A percentile compares a stretch with the other conserved stretches of the same genome.
Conservation (phyloP, 2,888 invertebrate species). For the Alloplasta piceator region DNA sequence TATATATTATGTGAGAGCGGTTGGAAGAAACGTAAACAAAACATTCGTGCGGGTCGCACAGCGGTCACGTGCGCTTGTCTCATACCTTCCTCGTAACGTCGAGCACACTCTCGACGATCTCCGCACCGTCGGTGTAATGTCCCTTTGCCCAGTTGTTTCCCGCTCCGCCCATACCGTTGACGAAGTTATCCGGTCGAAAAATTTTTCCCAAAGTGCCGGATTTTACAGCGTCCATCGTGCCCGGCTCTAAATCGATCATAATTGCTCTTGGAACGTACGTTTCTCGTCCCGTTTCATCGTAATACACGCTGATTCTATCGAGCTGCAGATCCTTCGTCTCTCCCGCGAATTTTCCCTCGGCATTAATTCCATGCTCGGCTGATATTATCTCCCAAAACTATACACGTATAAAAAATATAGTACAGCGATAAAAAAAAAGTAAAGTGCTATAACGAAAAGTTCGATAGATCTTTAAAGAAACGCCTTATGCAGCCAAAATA, state of each 20-base stretch:
- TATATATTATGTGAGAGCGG: too few species aligned
- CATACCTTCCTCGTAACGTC: too few species aligned
- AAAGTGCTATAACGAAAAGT: background rate
- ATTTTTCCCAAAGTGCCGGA: slow-evolving; percentile 86
- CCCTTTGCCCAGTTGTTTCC: slow-evolving; percentile 87
- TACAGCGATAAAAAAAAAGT: slow-evolving; percentile 79
- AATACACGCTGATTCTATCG: slow-evolving; percentile 86
- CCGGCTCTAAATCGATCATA: slow-evolving; percentile 87
- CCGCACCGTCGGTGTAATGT: slow-evolving; percentile 96
- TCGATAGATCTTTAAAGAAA: background rate
- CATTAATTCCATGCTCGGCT: slow-evolving; percentile 87
- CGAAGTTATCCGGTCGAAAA: slow-evolving; percentile 86
- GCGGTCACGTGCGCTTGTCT: too few species aligned
- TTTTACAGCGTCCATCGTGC: slow-evolving; percentile 86
- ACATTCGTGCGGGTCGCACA: too few species aligned
- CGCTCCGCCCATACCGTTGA: slow-evolving; percentile 83
- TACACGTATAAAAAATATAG: slow-evolving; percentile 63
- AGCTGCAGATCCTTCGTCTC: slow-evolving; percentile 85
- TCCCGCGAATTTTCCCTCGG: slow-evolving; percentile 84
- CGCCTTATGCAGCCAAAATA: background rate
- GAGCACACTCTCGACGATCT: slow-evolving; percentile 88
- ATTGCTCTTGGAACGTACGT: slow-evolving; percentile 86
- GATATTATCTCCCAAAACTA: slow-evolving; percentile 93
- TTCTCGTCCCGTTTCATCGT: slow-evolving; percentile 83
- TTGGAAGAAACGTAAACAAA: too few species aligned